Evolutionary conservation across 2,797 vertebrate species (phyloP).

Genomic region (Acanthiza pusilla): DNA sequence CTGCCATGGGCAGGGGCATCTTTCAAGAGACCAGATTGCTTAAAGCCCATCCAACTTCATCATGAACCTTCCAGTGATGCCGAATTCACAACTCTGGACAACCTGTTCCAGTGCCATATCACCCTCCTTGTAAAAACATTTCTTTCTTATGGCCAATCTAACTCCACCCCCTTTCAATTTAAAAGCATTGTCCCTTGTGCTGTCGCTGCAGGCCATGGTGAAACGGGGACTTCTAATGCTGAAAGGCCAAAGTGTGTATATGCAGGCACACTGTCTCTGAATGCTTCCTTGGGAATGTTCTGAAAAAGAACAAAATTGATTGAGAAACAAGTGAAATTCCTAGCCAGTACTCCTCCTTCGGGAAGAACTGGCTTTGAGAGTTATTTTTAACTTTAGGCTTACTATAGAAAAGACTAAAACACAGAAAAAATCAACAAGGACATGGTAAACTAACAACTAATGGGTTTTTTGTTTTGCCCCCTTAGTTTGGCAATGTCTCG

Average conservation of each 20-base stretch:
- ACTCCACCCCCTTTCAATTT: background rate
- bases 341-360: background rate
- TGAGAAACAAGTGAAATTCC: background rate
- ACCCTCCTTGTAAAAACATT: background rate
- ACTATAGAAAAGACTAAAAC: background rate
- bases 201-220: background rate
- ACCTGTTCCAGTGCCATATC: background rate
- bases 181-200: fast-evolving
- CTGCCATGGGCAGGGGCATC: background rate
- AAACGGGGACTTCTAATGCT: background rate
- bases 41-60: background rate
- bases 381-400: background rate
- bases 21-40: background rate
- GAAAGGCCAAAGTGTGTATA: background rate
- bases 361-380: background rate
- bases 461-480: fast-evolving
- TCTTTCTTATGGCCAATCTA: background rate
- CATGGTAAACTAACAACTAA: background rate
- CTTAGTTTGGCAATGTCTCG: background rate
- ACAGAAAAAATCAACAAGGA: background rate
- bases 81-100: background rate
- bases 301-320: background rate
- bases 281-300: background rate
- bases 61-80: background rate
- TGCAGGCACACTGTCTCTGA: background rate